Evolutionary conservation across 1,140 invertebrate species (phyloP), one percentile per base, ranked within the genome.

Genomic region (Hylaeus volcanicus): DNA sequence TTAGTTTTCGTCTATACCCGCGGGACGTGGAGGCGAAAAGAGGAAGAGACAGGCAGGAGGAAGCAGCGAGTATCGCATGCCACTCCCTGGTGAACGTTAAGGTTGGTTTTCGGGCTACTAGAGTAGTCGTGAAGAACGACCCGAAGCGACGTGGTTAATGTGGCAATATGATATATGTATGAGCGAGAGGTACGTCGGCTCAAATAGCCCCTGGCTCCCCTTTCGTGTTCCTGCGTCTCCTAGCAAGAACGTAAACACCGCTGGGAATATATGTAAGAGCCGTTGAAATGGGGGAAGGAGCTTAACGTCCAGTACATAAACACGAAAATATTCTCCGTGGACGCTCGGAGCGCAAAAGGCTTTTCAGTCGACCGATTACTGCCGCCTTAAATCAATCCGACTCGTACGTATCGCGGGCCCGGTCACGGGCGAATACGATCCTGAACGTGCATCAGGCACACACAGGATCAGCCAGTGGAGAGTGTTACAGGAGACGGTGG

Each of bases 81-180:
- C 71, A 74, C 75, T 82, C 63, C 63, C 51, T 60, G 71, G 60
- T 39, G 37, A 66, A 76, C 70, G 73, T 60, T n/a, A 70, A 81
- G 80, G 63, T 79, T 75, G 75, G 37, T 86, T 86, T 86, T 87
- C 84, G 74, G 68, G 85, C 78, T 87, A 84, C 77, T 72, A 79
- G 74, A 88, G 83, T 84, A 88, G 79, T 88, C 79, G 81, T 56
- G 65, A 81, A 78, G 86, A 76, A 81, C 72, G 73, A 86, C 84
- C 75, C 76, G 79, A 88, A 87, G 86, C 75, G 82, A 90, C 85
- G 86, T 83, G 79, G 84, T 86, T 86, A 88, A 90, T 86, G 89
- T 86, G 88, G 88, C 84, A 83, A 88, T 86, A 89, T 90, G 87
- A 90, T 89, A 88, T 90, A 51, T 51, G 51, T 51, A 88, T 83